Base-by-base conservation (phyloP, 2,113 vertebrate species). In the Malurus elegans region DNA sequence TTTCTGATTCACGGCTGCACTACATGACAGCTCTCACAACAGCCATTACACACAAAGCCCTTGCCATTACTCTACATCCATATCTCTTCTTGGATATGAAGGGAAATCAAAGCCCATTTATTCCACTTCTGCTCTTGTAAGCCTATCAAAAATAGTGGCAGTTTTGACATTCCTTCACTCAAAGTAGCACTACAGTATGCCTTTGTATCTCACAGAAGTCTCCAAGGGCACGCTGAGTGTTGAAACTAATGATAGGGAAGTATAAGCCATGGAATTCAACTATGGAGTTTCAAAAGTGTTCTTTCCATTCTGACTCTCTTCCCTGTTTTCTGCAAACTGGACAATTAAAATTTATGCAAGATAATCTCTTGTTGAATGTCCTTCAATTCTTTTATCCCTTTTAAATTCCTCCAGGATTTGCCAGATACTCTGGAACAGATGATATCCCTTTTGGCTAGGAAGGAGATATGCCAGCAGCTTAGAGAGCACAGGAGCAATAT, bases 71-170 rank as follows among this genome's bases (percentile, higher is more conserved):
- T 94, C 67, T 79, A 28, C 60, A 80, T 80, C 87, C 79, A 24
- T 95, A 80, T 67, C 67, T 96, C 67, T 82, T 83, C 79, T 58
- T 83, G 75, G 90, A 76, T 88, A 70, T 86, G 88, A 90, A 88
- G 60, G 74, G 82, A 95, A 95, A 92, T 92, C 81, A 90, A 94
- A 94, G 56, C 38, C 51, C 71, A 90, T 94, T 94, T 95, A 85
- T 96, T 95, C 38, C 2, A 8, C 67, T 79, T 81, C 87, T 88
- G 67, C 54, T 93, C 53, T 88, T 91, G 54, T 90, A 95, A 90
- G 74, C 64, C 72, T 90, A 60, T 95, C 79, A 93, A 93, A 93
- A 86, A 79, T 34, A 51, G 71, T 97, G 90, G 19, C 93, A 95
- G 80, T 91, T 94, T 81, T 95, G 92, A 95, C 89, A 84, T 92